Base-by-base conservation (phyloP, 2,113 vertebrate species). In the Pterocles burchelli region DNA sequence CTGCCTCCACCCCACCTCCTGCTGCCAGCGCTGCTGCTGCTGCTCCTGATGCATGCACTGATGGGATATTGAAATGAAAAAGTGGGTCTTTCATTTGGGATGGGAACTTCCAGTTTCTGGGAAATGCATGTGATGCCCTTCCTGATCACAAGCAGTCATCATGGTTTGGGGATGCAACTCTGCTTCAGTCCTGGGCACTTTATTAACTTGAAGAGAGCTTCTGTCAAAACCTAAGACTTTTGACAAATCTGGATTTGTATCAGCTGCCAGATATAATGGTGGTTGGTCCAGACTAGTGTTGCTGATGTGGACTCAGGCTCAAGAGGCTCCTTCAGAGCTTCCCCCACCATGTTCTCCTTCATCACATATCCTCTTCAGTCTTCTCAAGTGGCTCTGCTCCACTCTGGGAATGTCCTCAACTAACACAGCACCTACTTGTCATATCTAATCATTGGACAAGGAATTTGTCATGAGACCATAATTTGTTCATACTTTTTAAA, bases 21-120 rank as follows among this genome's bases (percentile, higher is more conserved):
- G 17, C 41, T 75, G 45, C 49, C 1, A 3, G 1, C 0, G 0
- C 3, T 49, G 48, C 17, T 8, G 11, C n/a, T 5, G 1, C 59
- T 70, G 33, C 33, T 82, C 28, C 33, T 19, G 22, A 15, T 2
- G 6, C 34, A 8, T 7, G 0, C 14, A 8, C 24, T 20, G 4
- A 61, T 19, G 29, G 68, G n/a, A 70, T 3, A 1, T 3, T 48
- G 79, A 43, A 67, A 89, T 0, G 4, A 55, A 59, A 31, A 68
- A 33, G 43, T 18, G 18, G 11, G 19, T 62, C n/a, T 54, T 65
- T 28, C 1, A 2, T 52, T 73, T 84, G 21, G 22, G 17, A 25
- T 26, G 72, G 45, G 67, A 84, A 10, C 5, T 1, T 1, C 33
- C 1, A 1, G 4, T 63, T 88, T 85, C 79, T 38, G 6, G 38